Base-by-base conservation (phyloP, 1,140 invertebrate genomes). In the Homarus americanus region DNA sequence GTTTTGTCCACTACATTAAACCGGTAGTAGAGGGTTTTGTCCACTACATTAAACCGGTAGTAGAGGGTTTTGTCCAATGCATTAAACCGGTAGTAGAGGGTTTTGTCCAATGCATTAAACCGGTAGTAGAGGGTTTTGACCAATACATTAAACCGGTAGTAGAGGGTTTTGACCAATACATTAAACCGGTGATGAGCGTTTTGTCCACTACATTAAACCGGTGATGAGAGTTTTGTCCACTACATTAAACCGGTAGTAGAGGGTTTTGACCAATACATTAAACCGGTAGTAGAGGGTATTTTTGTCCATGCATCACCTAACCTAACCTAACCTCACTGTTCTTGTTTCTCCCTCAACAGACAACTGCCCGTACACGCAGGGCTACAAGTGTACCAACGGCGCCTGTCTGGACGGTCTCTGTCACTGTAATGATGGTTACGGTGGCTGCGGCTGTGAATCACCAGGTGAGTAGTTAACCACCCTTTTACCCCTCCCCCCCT, bases 381-480 rank as follows among this genome's bases (percentile, higher is more conserved):
- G 94, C 96, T 96, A 93, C 95, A 95, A 94, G 80, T 98, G 98
- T 95, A 96, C 97, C 94, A 98, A 98, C 94, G 98, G 98, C 94
- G 98, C 97, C 93, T 99, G 98, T 95, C 95, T 99, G 93, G 97
- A 98, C 94, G 96, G 97, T 93, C 97, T 98, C 93, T 99, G 98
- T 95, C 97, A 98, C 95, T 99, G 98, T 95, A 98, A 99, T 94
- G 98, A 98, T 94, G 98, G 98, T 92, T 98, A 96, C 94, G 98
- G 98, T 91, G 98, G 98, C 91, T 98, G 97, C 94, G 98, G 97
- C 93, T 99, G 98, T 94, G 97, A 98, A 96, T 97, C 97, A 94
- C 97, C 96, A 94, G 97, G 97, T 98, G 95, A 95, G 95, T 95
- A 10, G 2, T 32, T 28, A 24, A 7, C 0, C 3, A 49, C 12